A percentile compares a stretch with the other conserved stretches of the same genome.
Evolutionary conservation across 1,140 invertebrate genomes (phyloP).

Genomic region (Rhopalosiphum maidis): DNA sequence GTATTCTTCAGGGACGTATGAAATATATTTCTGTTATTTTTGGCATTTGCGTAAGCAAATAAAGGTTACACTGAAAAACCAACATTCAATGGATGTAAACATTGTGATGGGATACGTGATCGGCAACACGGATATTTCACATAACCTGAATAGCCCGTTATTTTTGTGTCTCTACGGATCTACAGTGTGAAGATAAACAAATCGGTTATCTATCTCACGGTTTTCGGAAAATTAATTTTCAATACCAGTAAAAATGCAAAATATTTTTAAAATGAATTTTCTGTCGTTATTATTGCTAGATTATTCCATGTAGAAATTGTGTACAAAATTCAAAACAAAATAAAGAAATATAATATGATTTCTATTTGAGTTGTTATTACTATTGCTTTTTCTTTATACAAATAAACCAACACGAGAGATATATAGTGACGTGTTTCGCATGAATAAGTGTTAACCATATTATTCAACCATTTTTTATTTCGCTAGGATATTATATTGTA

Average conservation of each 20-base stretch:
- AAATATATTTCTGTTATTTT: slow-evolving; percentile 24
- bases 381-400: neutral
- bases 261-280: neutral
- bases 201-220: neutral
- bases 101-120: slow-evolving; percentile 48
- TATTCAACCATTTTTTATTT: neutral
- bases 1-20: neutral
- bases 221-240: slow-evolving; percentile 24
- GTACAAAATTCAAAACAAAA: neutral
- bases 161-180: neutral
- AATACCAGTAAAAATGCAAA: neutral
- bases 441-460: neutral
- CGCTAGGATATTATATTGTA: neutral
- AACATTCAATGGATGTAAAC: slow-evolving; percentile 25
- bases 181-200: neutral
- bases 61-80: neutral
- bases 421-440: neutral
- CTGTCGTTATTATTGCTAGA: neutral
- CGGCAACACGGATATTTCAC: slow-evolving; percentile 5
- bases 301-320: neutral
- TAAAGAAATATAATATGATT: neutral
- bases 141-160: neutral
- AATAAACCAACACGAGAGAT: neutral
- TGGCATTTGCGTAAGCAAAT: slow-evolving; percentile 15
- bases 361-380: neutral